Evolutionary conservation across 2,797 vertebrate genomes (phyloP).

Genomic region (Onychomys arenicola): DNA sequence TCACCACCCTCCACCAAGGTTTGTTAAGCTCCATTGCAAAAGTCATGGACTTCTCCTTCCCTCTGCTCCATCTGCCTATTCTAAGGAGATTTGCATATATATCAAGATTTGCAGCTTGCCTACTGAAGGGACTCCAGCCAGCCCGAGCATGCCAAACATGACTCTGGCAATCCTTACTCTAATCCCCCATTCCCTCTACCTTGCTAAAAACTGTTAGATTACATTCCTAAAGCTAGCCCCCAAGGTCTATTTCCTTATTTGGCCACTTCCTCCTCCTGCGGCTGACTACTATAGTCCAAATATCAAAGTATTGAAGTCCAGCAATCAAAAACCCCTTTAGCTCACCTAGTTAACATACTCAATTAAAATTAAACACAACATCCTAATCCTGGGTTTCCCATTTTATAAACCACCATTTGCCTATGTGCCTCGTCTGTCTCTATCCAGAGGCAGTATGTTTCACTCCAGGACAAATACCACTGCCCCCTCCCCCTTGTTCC

Average conservation of each 20-base stretch:
- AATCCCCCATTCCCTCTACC: not conserved
- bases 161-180: not conserved
- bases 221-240: not conserved
- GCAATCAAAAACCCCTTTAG: not conserved
- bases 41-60: not conserved
- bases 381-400: not conserved
- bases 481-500: not conserved
- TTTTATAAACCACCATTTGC: not conserved
- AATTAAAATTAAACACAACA: not conserved
- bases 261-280: not conserved
- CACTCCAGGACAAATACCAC: not conserved
- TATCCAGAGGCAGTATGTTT: not conserved
- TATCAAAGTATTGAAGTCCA: not conserved
- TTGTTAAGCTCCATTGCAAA: not conserved
- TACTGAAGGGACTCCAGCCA: too few relatives aligned
- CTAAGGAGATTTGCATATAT: not conserved
- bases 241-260: not conserved
- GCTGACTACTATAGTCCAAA: not conserved
- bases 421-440: not conserved
- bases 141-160: not conserved
- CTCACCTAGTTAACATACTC: not conserved
- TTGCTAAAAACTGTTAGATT: not conserved
- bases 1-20: not conserved
- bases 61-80: not conserved
- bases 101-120: not conserved